Conservation (phyloP, 2,797 vertebrate genomes). For the Sebastolobus alascanus region DNA sequence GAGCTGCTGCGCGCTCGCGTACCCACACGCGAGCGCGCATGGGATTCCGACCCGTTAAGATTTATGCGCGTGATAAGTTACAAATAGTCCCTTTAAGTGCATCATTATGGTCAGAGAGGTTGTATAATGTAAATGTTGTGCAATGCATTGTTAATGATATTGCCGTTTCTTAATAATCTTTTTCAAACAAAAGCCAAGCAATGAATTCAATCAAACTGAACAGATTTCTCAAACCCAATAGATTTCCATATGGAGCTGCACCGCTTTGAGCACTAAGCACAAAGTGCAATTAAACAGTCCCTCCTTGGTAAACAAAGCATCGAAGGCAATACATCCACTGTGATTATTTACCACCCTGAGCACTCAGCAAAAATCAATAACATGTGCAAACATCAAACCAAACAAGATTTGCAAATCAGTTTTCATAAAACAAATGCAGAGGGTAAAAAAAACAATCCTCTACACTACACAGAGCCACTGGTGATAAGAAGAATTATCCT, state of each 20-base stretch:
- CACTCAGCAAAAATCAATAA: conserved; percentile 82
- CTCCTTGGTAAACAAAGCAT: conserved; percentile 77
- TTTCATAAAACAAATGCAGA: conserved; percentile 67
- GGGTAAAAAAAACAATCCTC: conserved; percentile 13
- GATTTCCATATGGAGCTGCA: conserved; percentile 44
- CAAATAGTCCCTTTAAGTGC: not conserved
- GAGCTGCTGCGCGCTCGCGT: too few relatives aligned
- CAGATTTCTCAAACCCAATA: conserved; percentile 58
- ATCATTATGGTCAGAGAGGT: not conserved
- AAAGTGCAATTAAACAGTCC: conserved; percentile 77
- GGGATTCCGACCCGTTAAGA: too few relatives aligned
- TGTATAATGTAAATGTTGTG: not conserved
- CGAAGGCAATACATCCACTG: conserved; percentile 73
- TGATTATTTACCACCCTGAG: conserved; percentile 80
- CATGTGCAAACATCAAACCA: conserved; percentile 80
- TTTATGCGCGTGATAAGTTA: too few relatives aligned
- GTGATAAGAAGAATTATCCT: conserved; percentile 51
- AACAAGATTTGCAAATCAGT: conserved; percentile 75
- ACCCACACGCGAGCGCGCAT: too few relatives aligned
- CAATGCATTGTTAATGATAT: conserved; percentile 16
- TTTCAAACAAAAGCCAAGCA: conserved; percentile 42
- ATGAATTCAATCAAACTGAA: conserved; percentile 42
- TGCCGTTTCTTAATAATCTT: conserved; percentile 44
- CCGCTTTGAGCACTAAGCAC: conserved; percentile 58
- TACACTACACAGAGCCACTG: conserved; percentile 44